Evolutionary conservation across 2,113 vertebrate genomes (phyloP).

Genomic region (Lepus americanus): DNA sequence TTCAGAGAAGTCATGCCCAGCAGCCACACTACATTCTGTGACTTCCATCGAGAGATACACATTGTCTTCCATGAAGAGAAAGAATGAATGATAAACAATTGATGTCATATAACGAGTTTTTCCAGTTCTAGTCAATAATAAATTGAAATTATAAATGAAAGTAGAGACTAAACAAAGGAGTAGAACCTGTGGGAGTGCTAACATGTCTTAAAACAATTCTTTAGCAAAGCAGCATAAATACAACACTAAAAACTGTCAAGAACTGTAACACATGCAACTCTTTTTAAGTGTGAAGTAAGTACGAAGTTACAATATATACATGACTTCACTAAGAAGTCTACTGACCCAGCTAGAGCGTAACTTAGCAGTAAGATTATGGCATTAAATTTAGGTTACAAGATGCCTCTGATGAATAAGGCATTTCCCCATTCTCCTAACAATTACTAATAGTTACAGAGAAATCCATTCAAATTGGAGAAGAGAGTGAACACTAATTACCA

Average conservation of each 20-base stretch:
- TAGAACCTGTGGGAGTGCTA: background rate
- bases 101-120: slow-evolving; percentile 19
- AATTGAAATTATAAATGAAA: slow-evolving; percentile 1
- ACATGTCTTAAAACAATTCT: background rate
- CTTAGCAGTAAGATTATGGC: background rate
- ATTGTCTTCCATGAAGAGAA: background rate
- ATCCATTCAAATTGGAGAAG: slow-evolving; percentile 68
- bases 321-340: background rate
- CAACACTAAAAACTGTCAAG: background rate
- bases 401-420: slow-evolving; percentile 44
- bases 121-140: slow-evolving; percentile 61
- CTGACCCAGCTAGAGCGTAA: background rate
- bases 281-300: slow-evolving; percentile 14
- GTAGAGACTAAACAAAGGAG: slow-evolving; percentile 4
- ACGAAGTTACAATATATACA: background rate
- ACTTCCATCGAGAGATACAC: slow-evolving; percentile 46
- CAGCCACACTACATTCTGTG: background rate
- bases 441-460: slow-evolving; percentile 62
- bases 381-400: slow-evolving; percentile 19
- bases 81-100: slow-evolving; percentile 48
- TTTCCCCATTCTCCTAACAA: slow-evolving; percentile 60
- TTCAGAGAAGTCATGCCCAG: slow-evolving; percentile 66
- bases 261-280: background rate
- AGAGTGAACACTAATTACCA: slow-evolving; percentile 26
- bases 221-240: background rate